Evolutionary conservation across 2,113 vertebrate genomes (phyloP).

Genomic region (Myotis brandtii): DNA sequence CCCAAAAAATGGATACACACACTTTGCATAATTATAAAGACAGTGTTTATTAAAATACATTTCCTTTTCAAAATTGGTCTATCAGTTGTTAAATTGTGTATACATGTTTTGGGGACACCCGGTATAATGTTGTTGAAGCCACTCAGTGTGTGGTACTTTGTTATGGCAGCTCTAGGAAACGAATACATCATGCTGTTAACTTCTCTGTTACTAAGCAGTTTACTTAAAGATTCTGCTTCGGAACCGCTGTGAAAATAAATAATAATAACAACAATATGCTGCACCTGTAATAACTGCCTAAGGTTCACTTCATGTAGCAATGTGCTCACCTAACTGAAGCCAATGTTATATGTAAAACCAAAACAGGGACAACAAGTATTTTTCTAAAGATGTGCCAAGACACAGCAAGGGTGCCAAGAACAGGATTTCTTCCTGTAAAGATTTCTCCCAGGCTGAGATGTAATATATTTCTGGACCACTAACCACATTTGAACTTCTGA

Average conservation of each 20-base stretch:
- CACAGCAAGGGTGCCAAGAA: background rate
- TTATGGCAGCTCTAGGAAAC: background rate
- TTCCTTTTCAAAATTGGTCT: too few relatives aligned
- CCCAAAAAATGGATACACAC: too few relatives aligned
- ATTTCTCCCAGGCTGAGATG: background rate
- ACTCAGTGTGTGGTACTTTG: background rate
- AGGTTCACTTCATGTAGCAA: background rate
- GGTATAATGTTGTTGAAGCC: background rate
- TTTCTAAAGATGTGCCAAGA: background rate
- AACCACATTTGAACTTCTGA: background rate
- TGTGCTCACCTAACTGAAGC: background rate
- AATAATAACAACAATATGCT: background rate
- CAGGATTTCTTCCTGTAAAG: background rate
- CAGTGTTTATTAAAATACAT: too few relatives aligned
- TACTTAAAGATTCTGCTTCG: background rate
- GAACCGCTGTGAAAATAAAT: background rate
- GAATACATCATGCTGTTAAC: background rate
- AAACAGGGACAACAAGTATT: background rate
- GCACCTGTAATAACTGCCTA: background rate
- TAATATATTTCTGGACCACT: conserved; percentile 38
- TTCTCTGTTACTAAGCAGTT: background rate
- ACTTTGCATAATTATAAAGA: too few relatives aligned
- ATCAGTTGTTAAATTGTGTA: too few relatives aligned
- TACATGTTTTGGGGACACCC: too few relatives aligned
- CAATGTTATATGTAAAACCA: background rate